Evolutionary conservation across 2,888 invertebrate species (phyloP).

Genomic region (Orchesella flavescens): DNA sequence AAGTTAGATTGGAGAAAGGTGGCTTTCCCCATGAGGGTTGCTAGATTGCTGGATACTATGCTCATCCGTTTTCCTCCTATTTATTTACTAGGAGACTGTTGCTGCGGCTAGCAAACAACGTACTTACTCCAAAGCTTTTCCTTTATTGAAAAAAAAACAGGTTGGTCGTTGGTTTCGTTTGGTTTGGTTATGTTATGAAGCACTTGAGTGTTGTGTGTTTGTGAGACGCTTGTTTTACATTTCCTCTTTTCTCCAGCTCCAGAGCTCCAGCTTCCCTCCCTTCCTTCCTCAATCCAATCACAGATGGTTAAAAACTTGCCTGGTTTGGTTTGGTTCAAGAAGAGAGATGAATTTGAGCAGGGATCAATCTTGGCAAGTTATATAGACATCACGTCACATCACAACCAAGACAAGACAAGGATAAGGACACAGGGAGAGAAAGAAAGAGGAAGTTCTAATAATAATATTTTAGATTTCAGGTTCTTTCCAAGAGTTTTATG

Average conservation of each 20-base stretch:
- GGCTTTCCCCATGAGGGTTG: conserved; percentile 28
- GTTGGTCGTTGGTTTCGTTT: too few species aligned
- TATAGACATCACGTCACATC: background rate
- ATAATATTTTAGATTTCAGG: conserved; percentile 20
- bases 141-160: conserved; percentile 13
- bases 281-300: conserved; percentile 27
- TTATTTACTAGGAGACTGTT: conserved; percentile 25
- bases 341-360: background rate
- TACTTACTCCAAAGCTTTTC: background rate
- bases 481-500: background rate
- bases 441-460: conserved; percentile 8
- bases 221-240: conserved; percentile 16
- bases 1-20: conserved; percentile 25
- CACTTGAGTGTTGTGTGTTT: background rate
- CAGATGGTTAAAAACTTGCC: background rate
- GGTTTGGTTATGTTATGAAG: too few species aligned
- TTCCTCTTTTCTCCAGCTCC: background rate
- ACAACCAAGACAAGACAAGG: background rate
- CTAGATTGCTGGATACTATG: background rate
- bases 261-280: conserved; percentile 4
- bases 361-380: background rate
- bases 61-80: background rate
- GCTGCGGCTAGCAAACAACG: background rate
- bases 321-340: background rate
- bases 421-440: background rate